These are phyloP conservation scores for Alethe diademata DNA, from an alignment of 2,113 vertebrate genomes.

Conservation along the genomic window DNA sequence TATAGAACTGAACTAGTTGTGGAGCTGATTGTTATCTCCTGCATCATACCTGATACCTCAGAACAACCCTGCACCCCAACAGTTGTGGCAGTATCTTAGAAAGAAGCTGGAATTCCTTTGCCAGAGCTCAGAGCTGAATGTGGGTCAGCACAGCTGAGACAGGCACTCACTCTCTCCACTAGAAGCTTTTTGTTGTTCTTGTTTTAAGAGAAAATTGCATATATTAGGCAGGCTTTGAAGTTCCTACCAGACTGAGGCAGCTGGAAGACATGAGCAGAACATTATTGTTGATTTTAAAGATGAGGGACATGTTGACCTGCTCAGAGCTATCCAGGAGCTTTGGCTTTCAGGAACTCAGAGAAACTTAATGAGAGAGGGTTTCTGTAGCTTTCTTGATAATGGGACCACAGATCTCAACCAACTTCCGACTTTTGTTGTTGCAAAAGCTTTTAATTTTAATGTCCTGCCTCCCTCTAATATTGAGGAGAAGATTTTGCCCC, in stretches of 20 bases:
- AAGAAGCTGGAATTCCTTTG: background rate
- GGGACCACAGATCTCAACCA: background rate
- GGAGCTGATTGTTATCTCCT: background rate
- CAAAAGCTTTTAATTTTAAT: background rate
- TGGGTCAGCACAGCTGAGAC: background rate
- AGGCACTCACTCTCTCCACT: background rate
- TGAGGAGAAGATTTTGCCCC: background rate
- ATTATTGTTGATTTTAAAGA: background rate
- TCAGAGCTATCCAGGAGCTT: background rate
- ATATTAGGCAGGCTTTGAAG: constrained; percentile 51
- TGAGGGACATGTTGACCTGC: background rate
- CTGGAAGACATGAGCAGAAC: background rate
- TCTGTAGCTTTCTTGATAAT: background rate
- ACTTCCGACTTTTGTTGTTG: background rate
- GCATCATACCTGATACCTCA: background rate
- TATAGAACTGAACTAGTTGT: background rate
- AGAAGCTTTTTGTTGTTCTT: background rate
- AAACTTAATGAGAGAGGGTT: background rate
- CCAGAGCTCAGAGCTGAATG: background rate
- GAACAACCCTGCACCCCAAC: background rate
- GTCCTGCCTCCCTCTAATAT: background rate
- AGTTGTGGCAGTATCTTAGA: background rate
- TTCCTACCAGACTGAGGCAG: background rate
- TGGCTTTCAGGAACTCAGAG: background rate
- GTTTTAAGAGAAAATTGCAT: constrained; percentile 40